These are phyloP conservation scores for Batillaria attramentaria DNA, from an alignment of 1,140 invertebrate genomes.

Conservation along the genomic window DNA sequence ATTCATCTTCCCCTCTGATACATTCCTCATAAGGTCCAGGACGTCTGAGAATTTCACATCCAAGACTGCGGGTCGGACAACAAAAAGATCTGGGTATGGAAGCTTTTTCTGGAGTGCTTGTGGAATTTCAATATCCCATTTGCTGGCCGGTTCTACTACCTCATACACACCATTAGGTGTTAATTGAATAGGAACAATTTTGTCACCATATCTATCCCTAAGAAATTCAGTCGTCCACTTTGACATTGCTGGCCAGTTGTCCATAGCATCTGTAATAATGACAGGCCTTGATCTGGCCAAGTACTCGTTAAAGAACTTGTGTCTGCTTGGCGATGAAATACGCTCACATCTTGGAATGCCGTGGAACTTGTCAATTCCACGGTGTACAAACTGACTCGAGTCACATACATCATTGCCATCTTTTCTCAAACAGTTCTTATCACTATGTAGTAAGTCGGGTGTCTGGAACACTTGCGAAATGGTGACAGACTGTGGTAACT, in stretches of 20 bases:
- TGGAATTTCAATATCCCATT: constrained; percentile 65
- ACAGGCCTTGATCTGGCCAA: constrained; percentile 65
- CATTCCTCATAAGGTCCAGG: constrained; percentile 56
- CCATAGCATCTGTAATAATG: constrained; percentile 58
- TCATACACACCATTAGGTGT: constrained; percentile 65
- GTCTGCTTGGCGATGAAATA: constrained; percentile 45
- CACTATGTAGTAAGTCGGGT: not conserved
- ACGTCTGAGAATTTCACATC: constrained; percentile 65
- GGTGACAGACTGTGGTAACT: constrained; percentile 36
- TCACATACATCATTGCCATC: not conserved
- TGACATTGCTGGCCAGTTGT: constrained; percentile 57
- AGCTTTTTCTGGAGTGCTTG: constrained; percentile 50
- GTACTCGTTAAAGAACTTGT: constrained; percentile 63
- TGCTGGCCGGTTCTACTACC: constrained; percentile 59
- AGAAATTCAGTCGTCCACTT: constrained; percentile 67
- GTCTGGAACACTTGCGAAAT: constrained; percentile 15
- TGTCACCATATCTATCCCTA: constrained; percentile 52
- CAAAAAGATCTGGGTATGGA: constrained; percentile 64
- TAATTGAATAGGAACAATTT: constrained; percentile 63
- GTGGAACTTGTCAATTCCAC: constrained; percentile 21
- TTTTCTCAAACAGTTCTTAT: constrained; percentile 23
- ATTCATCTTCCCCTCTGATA: constrained; percentile 45
- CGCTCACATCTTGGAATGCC: constrained; percentile 57
- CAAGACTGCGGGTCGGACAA: constrained; percentile 62
- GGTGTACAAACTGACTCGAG: not conserved